Evolutionary conservation across 2,888 invertebrate genomes (phyloP), one percentile per base, ranked within the genome.

Genomic region (Andricus quercusramuli): DNA sequence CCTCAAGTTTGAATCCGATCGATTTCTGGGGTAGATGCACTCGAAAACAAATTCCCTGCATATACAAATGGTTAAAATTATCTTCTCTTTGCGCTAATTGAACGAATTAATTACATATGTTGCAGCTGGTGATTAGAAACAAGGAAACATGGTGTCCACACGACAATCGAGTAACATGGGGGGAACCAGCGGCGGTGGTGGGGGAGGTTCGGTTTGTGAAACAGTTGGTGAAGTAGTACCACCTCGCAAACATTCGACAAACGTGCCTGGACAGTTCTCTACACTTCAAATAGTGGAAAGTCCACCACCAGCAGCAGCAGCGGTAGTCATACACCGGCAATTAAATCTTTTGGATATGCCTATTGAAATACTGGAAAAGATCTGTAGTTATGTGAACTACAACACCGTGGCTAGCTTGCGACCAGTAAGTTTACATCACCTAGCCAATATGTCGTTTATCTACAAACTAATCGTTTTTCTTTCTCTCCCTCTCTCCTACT

Each of bases 351-450:
- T 97, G 84, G 96, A 97, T 93, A 93, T 98, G 89, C 98, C 97
- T 32, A 94, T 95, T 86, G 97, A 98, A 94, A 94, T 98, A 85
- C 93, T 97, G 83, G 96, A 96, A 90, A 97, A 97, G 92, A 96
- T 97, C 86, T 95, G 97, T 87, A 94, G 95, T 84, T 96, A 95
- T 90, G 92, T 97, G 89, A 95, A 95, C 86, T 97, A 95, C 93
- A 97, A 97, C 92, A 95, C 94, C 90, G 95, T 97, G 86, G 96
- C 96, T 82, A 96, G 96, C 90, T 93, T 97, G 86, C 95, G 97
- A 94, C 94, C 96, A 94, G 97, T 97, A 94, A 96, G 95, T 94
- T 82, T 25, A 80, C 20, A 20, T 29, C 44, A 22, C 20, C 77
- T 59, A 20, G 1, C 17, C 29, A 22, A 5, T 41, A 6, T 8